Evolutionary conservation across 2,888 invertebrate species (phyloP).

Genomic region (Epinotia demarniana): DNA sequence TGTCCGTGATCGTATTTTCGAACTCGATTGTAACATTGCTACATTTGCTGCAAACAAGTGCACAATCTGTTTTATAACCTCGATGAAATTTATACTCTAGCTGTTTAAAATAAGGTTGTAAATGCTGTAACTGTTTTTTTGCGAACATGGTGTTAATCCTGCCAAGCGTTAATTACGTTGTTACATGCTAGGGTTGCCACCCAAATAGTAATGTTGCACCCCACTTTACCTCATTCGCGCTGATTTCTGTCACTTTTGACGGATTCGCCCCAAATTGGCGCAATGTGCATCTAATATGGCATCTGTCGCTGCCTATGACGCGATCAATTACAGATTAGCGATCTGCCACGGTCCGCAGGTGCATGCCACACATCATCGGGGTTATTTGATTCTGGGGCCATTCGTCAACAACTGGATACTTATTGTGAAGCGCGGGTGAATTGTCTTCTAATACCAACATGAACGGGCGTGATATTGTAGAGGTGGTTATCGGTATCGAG

Average conservation of each 20-base stretch:
- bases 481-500: no score
- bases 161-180: constrained; percentile 23
- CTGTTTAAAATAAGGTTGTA: neutral
- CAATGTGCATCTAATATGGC: constrained; percentile 59
- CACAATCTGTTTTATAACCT: neutral
- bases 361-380: constrained; percentile 48
- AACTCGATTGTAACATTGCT: neutral
- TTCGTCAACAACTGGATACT: neutral
- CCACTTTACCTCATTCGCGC: constrained; percentile 64
- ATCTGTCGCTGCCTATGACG: constrained; percentile 71
- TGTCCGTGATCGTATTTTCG: neutral
- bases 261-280: constrained; percentile 62
- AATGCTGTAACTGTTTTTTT: neutral
- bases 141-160: neutral
- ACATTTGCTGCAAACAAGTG: constrained; percentile 3
- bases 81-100: neutral
- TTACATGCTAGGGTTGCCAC: constrained; percentile 35
- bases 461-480: no score
- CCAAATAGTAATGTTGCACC: constrained; percentile 4
- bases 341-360: constrained; percentile 64
- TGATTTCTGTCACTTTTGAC: constrained; percentile 71
- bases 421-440: no score
- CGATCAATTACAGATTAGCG: constrained; percentile 67
- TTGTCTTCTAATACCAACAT: neutral
- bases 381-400: neutral